Base-by-base conservation (phyloP, 1,140 invertebrate species). In the Drosophila yakuba region DNA sequence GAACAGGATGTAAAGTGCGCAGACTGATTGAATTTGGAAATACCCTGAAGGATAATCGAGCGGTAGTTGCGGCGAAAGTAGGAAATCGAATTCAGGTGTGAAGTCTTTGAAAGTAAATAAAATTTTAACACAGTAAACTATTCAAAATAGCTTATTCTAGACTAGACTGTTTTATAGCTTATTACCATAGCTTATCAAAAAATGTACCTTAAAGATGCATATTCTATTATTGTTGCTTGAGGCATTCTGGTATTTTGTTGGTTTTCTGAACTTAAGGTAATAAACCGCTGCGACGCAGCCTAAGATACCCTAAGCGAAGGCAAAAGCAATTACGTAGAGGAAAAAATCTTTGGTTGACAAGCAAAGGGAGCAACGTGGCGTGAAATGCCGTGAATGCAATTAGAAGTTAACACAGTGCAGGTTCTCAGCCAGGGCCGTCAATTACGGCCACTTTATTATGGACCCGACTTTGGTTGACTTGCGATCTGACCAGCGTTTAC, bases 301-400 rank as follows among this genome's bases (percentile, higher is more conserved):
- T 10, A 6, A 36, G 17, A 43, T 59, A 67, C 72, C 50, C 55
- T 52, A 41, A 15, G 15, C 38, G 25, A 14, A 25, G 23, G 45
- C 6, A 50, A 44, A 45, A 57, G 62, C 54, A 50, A 66, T 58
- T 58, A 58, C 20, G 17, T 62, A 32, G 25, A 52, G 74, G 15
- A 61, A 47, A 55, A 78, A 72, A 35, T 20, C 44, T 55, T 51
- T 68, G 60, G 69, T 80, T 80, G 72, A 73, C 77, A 84, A 43
- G 55, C 62, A 84, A 84, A 84, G 68, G 76, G 80, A 59, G 67
- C 77, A 84, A 77, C 67, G 62, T 61, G 56, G 72, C 81, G 61
- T 77, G 52, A 71, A 85, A 78, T 78, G 74, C 71, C 62, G 59
- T 74, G 51, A 85, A 81, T 78, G 82, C 82, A 85, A 81, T 81